These are phyloP conservation scores for Eriocheir sinensis DNA, from an alignment of 1,140 invertebrate species.

Conservation along the genomic window DNA sequence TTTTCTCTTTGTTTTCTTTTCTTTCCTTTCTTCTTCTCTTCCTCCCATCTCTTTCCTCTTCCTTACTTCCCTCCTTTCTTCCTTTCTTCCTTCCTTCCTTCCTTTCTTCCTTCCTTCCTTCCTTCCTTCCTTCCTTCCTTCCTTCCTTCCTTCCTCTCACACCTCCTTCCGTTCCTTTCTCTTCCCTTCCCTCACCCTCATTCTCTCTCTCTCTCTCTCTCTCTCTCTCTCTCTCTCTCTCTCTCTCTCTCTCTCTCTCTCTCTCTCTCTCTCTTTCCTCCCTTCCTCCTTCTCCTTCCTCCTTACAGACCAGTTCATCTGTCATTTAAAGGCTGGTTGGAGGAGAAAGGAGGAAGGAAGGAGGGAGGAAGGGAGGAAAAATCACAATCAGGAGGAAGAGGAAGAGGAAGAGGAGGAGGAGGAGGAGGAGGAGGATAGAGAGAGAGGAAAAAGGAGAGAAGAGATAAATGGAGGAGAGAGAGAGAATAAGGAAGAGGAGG, in stretches of 20 bases:
- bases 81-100: not conserved
- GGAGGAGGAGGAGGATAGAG: not conserved
- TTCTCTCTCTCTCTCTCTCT: too few species aligned
- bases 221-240: too few species aligned
- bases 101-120: not conserved
- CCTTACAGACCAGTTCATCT: too few species aligned
- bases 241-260: too few species aligned
- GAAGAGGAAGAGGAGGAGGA: slow-evolving; percentile 12
- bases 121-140: not conserved
- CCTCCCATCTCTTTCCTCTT: too few species aligned
- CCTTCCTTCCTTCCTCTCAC: too few species aligned
- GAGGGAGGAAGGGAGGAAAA: not conserved
- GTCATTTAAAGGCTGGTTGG: not conserved
- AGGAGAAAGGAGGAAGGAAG: not conserved
- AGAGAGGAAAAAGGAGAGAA: not conserved
- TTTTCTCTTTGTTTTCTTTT: too few species aligned
- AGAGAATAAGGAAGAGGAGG: not conserved
- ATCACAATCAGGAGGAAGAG: not conserved
- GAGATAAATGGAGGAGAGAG: not conserved
- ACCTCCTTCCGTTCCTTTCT: too few species aligned
- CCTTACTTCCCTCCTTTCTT: not conserved
- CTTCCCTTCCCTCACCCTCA: too few species aligned
- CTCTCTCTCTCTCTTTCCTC: too few species aligned
- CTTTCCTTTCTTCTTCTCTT: too few species aligned
- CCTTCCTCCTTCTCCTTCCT: too few species aligned